A percentile compares a stretch with the other conserved stretches of the same genome.
These are phyloP conservation scores for Galerucella pusilla DNA, from an alignment of 2,888 invertebrate species.

Conservation along the genomic window DNA sequence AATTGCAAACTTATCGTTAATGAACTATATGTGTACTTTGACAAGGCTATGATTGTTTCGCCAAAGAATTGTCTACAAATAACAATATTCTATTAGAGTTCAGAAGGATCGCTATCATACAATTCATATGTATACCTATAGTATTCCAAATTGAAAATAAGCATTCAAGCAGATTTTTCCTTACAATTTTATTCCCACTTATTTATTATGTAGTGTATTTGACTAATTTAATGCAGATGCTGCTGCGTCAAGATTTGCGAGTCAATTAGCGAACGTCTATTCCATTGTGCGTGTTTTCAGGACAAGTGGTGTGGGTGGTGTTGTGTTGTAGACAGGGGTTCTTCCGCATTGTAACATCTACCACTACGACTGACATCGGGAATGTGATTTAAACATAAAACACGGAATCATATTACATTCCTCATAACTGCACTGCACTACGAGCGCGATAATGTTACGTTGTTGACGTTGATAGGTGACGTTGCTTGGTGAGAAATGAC, in stretches of 20 bases:
- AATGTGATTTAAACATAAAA: conserved; percentile 3
- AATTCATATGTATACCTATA: too few species aligned
- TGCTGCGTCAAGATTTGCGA: background rate
- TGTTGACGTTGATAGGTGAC: background rate
- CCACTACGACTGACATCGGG: background rate
- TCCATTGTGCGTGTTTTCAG: conserved; percentile 2
- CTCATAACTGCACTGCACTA: background rate
- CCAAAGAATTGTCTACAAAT: too few species aligned
- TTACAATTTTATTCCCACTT: background rate
- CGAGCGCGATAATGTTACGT: background rate
- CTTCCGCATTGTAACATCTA: conserved; percentile 1
- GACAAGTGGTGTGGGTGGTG: background rate
- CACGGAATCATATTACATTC: background rate
- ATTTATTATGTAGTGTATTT: background rate
- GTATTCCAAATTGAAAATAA: too few species aligned
- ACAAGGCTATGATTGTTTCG: too few species aligned
- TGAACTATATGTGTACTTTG: too few species aligned
- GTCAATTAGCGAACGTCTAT: conserved; percentile 6
- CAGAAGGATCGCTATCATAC: too few species aligned
- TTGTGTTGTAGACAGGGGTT: conserved; percentile 6
- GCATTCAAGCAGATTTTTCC: background rate
- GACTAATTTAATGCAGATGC: background rate
- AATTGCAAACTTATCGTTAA: too few species aligned
- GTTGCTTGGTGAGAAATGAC: background rate
- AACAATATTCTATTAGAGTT: too few species aligned